A percentile compares a stretch with the other conserved stretches of the same genome.
Evolutionary conservation across 2,113 vertebrate species (phyloP).

Genomic region (Chlorodrepanis virens): DNA sequence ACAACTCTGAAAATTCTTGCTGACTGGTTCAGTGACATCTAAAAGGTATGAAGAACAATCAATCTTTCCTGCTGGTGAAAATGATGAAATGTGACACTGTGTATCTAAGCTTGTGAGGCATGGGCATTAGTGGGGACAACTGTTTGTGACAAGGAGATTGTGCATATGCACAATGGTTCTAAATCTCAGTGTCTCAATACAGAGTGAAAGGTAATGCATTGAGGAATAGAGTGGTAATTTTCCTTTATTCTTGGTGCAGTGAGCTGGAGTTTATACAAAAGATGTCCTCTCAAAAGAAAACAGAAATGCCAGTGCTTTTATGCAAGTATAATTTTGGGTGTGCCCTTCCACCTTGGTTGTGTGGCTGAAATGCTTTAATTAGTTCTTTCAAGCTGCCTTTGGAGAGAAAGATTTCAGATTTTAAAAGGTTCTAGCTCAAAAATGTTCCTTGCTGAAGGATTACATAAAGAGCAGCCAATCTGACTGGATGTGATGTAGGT

Average conservation of each 20-base stretch:
- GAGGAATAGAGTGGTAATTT: background rate
- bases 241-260: background rate
- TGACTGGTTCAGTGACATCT: slow-evolving; percentile 63
- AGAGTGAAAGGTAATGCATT: background rate
- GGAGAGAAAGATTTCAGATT: background rate
- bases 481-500: background rate
- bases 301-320: background rate
- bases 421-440: background rate
- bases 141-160: background rate
- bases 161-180: background rate
- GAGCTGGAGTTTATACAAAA: background rate
- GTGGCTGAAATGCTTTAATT: background rate
- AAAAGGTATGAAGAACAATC: slow-evolving; percentile 44
- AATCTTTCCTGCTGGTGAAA: background rate
- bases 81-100: background rate
- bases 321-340: background rate
- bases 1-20: slow-evolving; percentile 59
- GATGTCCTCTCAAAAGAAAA: background rate
- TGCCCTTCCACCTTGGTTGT: background rate
- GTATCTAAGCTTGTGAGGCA: background rate
- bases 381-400: background rate
- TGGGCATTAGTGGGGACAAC: background rate
- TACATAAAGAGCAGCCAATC: background rate
- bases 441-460: background rate
- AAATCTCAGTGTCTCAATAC: background rate